phyloP scores from a whole-genome alignment of 2,888 invertebrate genomes.

The Phortica magna region DNA sequence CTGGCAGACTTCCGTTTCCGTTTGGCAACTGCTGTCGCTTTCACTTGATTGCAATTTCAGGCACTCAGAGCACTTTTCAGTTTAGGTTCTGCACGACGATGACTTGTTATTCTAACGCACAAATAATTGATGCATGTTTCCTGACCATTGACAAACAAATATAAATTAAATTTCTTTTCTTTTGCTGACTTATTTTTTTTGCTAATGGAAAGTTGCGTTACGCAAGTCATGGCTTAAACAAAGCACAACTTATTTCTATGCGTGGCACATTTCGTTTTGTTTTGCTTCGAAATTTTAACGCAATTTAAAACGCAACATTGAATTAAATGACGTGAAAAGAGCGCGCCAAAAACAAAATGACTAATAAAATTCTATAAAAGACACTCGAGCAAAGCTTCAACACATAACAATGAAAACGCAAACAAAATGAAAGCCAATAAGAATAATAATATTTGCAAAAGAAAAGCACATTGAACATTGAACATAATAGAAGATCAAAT shows the following conservation, averaged over 20 bases:
- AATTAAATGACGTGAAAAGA: slow-evolving; percentile 63
- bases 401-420: slow-evolving; percentile 69
- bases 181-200: slow-evolving; percentile 30
- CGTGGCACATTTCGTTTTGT: slow-evolving; percentile 44
- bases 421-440: slow-evolving; percentile 61
- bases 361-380: slow-evolving; percentile 39
- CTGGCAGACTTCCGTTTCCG: too few species aligned
- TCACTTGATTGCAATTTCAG: neutral
- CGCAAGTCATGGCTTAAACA: slow-evolving; percentile 33
- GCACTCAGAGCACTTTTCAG: neutral
- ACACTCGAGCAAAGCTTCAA: slow-evolving; percentile 51
- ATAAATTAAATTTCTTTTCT: slow-evolving; percentile 9
- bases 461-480: slow-evolving; percentile 19
- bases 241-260: slow-evolving; percentile 53
- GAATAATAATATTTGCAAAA: slow-evolving; percentile 54
- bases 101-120: neutral
- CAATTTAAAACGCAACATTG: slow-evolving; percentile 66
- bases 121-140: slow-evolving; percentile 3
- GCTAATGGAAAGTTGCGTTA: slow-evolving; percentile 63
- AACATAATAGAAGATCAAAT: neutral
- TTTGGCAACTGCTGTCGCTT: too few species aligned
- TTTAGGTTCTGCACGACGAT: neutral
- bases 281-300: neutral
- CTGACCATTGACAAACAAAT: slow-evolving; percentile 12
- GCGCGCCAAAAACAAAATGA: slow-evolving; percentile 19